A percentile compares a stretch with the other conserved stretches of the same genome.
Evolutionary conservation across 2,888 invertebrate genomes (phyloP).

Genomic region (Hemistola chrysoprasaria): DNA sequence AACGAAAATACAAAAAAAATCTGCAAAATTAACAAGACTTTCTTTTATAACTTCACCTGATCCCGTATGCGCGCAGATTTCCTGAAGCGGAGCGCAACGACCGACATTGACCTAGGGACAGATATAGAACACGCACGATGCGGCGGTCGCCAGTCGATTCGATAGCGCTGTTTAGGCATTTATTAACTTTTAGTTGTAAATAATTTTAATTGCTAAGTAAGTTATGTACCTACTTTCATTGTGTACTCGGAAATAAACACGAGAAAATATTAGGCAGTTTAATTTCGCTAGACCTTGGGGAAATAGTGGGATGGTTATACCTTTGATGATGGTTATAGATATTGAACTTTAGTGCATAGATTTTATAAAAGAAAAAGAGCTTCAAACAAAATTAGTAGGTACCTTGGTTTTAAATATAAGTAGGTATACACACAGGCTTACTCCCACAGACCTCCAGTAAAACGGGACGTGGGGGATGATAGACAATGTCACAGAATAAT

Average conservation of each 20-base stretch:
- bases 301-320: no score
- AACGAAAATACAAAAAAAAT: constrained; percentile 76
- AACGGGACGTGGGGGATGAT: no score
- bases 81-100: constrained; percentile 37
- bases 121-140: constrained; percentile 48
- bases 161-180: constrained; percentile 31
- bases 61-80: constrained; percentile 7
- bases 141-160: constrained; percentile 29
- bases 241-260: constrained; percentile 21
- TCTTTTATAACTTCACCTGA: constrained; percentile 41
- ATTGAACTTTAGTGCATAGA: no score
- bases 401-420: no score
- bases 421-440: no score
- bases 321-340: no score
- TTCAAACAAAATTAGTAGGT: no score
- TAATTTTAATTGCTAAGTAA: constrained; percentile 23
- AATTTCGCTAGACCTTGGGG: constrained; percentile 8
- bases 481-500: no score
- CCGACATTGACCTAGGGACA: constrained; percentile 67
- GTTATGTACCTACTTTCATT: constrained; percentile 16
- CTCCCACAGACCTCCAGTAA: no score
- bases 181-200: constrained; percentile 24
- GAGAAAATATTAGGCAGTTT: constrained; percentile 13
- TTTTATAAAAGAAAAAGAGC: no score
- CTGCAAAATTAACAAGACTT: constrained; percentile 67